Conservation (phyloP, 2,113 vertebrate species). For the Burhinus bistriatus region DNA sequence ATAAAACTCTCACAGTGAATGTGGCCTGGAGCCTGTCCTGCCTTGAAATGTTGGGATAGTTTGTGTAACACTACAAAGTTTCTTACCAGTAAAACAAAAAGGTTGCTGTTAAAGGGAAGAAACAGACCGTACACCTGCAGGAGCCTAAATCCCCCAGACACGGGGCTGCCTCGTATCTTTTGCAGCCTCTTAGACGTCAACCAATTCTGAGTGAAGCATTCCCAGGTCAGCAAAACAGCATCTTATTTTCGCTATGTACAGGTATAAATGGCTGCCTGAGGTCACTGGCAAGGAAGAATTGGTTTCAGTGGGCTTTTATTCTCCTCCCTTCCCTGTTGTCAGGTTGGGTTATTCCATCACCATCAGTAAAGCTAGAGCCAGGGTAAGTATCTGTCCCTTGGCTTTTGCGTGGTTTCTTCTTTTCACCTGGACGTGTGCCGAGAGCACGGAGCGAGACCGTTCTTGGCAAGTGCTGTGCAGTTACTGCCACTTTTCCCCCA, state of each 20-base stretch:
- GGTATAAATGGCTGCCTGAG: slow-evolving; percentile 40
- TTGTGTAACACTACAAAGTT: background rate
- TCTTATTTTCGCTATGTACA: background rate
- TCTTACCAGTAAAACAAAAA: background rate
- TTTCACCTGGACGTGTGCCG: background rate
- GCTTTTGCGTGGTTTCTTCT: background rate
- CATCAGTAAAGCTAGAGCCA: slow-evolving; percentile 17
- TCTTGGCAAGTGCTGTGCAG: background rate
- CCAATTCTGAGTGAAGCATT: fast-evolving
- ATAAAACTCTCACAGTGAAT: fast-evolving
- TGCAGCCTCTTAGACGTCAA: background rate
- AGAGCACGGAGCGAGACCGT: background rate
- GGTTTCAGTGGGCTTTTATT: slow-evolving; percentile 39
- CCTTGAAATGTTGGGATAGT: background rate
- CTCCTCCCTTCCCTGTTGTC: slow-evolving; percentile 30
- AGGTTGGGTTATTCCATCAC: slow-evolving; percentile 22
- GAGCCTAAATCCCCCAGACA: background rate
- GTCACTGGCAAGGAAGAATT: slow-evolving; percentile 40
- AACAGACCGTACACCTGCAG: fast-evolving
- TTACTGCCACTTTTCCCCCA: background rate
- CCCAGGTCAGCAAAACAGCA: background rate
- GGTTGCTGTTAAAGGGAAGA: background rate
- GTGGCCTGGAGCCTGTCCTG: background rate
- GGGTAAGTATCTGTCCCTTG: slow-evolving; percentile 45
- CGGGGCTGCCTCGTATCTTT: fast-evolving